These are phyloP conservation scores for Drosophila algonquin DNA, from an alignment of 2,888 invertebrate genomes.

Conservation along the genomic window DNA sequence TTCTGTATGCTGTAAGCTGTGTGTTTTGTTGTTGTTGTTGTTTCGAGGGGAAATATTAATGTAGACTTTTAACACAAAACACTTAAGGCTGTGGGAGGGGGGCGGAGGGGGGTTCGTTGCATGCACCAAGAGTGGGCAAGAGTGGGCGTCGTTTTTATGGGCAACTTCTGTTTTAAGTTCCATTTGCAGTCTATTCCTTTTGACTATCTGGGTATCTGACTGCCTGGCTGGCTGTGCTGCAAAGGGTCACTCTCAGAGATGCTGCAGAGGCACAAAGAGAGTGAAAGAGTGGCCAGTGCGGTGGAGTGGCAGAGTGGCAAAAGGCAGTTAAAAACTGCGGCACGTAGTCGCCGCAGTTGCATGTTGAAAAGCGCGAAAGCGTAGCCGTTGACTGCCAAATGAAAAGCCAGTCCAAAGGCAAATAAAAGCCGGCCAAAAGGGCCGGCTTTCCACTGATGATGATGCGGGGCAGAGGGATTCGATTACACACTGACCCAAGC, in stretches of 20 bases:
- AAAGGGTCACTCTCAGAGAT: constrained; percentile 10
- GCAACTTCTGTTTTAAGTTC: constrained; percentile 8
- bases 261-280: background rate
- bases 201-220: constrained; percentile 18
- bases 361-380: constrained; percentile 70
- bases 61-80: constrained; percentile 54
- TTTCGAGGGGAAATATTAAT: constrained; percentile 46
- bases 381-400: constrained; percentile 60
- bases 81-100: constrained; percentile 27
- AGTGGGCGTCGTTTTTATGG: constrained; percentile 30
- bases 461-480: constrained; percentile 37
- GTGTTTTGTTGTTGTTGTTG: constrained; percentile 11
- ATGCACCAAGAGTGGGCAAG: constrained; percentile 3
- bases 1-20: background rate
- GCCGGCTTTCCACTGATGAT: background rate
- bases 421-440: constrained; percentile 53
- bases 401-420: constrained; percentile 54
- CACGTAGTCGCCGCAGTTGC: constrained; percentile 53
- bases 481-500: constrained; percentile 44
- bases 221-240: constrained; percentile 49
- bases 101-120: background rate
- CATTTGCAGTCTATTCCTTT: constrained; percentile 7
- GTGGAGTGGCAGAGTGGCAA: constrained; percentile 46
- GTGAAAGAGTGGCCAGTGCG: background rate
- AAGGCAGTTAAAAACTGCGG: constrained; percentile 69